Evolutionary conservation across 2,888 invertebrate genomes (phyloP).

Genomic region (Ophioninae sp.): DNA sequence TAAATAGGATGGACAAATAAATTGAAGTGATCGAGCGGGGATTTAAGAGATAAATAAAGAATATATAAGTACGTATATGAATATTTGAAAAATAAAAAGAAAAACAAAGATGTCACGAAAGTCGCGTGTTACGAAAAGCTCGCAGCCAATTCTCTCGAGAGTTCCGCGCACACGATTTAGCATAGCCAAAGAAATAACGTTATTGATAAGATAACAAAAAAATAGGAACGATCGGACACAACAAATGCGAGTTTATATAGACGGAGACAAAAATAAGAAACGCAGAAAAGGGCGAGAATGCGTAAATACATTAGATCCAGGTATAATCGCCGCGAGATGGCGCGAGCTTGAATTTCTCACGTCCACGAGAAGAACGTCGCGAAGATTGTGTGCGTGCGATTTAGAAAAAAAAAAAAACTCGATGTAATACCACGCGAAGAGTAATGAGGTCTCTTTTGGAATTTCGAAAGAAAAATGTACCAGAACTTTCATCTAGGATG

Average conservation of each 20-base stretch:
- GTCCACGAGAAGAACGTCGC: conserved; percentile 22
- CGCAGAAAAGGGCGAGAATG: conserved; percentile 41
- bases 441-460: conserved; percentile 50
- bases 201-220: neutral
- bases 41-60: conserved; percentile 36
- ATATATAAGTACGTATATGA: conserved; percentile 10
- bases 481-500: conserved; percentile 13
- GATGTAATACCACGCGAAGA: conserved; percentile 14
- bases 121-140: conserved; percentile 48
- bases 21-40: conserved; percentile 56
- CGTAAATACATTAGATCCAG: conserved; percentile 48
- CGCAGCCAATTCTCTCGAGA: conserved; percentile 58
- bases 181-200: conserved; percentile 35
- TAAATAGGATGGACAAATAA: conserved; percentile 65
- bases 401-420: conserved; percentile 52
- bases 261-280: conserved; percentile 22
- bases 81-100: conserved; percentile 13
- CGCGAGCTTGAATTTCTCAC: conserved; percentile 34
- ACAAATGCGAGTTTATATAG: conserved; percentile 45
- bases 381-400: conserved; percentile 56
- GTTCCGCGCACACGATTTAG: conserved; percentile 52
- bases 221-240: conserved; percentile 21
- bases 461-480: conserved; percentile 27
- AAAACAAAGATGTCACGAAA: conserved; percentile 37
- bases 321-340: conserved; percentile 36